Percentiles rank a stretch among this genome's conserved stretches.
phyloP scores from a whole-genome alignment of 2,797 vertebrate species.

The Ceyx erithaca region DNA sequence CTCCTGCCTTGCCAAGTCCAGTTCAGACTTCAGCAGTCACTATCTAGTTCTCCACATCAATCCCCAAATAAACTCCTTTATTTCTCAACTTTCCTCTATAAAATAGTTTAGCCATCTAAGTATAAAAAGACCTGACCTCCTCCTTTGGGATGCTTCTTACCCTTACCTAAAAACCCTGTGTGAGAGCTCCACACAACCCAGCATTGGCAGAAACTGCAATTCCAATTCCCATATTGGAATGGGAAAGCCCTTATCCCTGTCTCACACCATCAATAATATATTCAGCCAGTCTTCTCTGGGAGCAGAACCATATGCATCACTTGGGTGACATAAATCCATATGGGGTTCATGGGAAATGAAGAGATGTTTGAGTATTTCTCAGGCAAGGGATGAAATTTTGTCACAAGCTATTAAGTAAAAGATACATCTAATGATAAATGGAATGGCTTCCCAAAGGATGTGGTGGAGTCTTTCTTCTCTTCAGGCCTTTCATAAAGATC shows the following conservation, averaged over 20 bases:
- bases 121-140: neutral
- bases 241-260: neutral
- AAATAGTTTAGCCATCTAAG: neutral
- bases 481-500: neutral
- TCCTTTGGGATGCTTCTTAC: neutral
- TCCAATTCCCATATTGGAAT: neutral
- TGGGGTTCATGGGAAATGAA: neutral
- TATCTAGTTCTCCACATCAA: neutral
- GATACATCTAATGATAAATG: neutral
- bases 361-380: neutral
- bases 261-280: neutral
- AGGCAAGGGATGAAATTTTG: neutral
- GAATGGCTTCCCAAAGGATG: neutral
- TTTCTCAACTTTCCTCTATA: neutral
- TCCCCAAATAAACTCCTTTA: neutral
- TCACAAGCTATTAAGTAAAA: neutral
- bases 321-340: neutral
- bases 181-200: neutral
- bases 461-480: neutral
- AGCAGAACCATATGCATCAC: neutral
- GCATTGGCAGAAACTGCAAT: neutral
- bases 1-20: neutral
- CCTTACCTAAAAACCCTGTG: neutral
- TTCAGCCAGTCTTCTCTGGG: neutral
- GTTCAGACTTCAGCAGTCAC: neutral